Evolutionary conservation across 2,797 vertebrate genomes (phyloP).

Genomic region (Hydrocynus forskahlii): DNA sequence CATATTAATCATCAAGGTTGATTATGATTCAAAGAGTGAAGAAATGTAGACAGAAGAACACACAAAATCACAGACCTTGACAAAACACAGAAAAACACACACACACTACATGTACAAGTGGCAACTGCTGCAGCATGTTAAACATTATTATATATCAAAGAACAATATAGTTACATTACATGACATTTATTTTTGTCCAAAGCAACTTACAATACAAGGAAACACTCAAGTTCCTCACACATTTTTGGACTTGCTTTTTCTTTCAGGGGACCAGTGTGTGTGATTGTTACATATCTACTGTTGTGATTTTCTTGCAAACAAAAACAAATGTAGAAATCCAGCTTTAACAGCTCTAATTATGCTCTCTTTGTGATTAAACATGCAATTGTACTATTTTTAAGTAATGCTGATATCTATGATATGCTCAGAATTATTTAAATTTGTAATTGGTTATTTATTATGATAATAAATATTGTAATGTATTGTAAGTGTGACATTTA

Average conservation of each 20-base stretch:
- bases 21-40: conserved; percentile 56
- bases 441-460: no score
- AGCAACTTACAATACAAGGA: no score
- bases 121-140: background rate
- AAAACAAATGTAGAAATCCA: no score
- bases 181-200: no score
- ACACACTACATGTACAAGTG: background rate
- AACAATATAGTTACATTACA: background rate
- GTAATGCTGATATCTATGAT: no score
- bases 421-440: no score
- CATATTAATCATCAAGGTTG: conserved; percentile 53
- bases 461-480: no score
- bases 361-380: no score
- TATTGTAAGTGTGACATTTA: no score
- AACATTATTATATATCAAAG: background rate
- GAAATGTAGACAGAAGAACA: conserved; percentile 35
- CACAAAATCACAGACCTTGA: background rate
- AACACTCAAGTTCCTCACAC: background rate
- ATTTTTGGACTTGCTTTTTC: background rate
- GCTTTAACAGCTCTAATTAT: no score
- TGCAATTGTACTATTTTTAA: no score
- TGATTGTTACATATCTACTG: background rate
- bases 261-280: background rate
- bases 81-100: background rate
- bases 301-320: no score